Conservation (phyloP, 2,888 invertebrate genomes). For the Deroplatys truncata region DNA sequence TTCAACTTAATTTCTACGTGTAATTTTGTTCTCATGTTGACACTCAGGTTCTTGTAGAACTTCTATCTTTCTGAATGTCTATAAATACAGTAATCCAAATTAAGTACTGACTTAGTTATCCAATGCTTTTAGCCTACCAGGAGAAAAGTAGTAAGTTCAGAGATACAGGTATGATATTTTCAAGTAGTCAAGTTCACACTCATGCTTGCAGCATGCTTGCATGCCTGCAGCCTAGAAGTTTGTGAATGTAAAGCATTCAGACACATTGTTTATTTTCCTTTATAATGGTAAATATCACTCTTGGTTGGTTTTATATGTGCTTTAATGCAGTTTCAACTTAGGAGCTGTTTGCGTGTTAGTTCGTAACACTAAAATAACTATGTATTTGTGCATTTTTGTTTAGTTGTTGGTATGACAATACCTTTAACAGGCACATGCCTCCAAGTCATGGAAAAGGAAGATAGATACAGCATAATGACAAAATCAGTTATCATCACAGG, state of each 20-base stretch:
- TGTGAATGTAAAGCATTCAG: constrained; percentile 8
- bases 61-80: not conserved
- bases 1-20: not conserved
- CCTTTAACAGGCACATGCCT: not conserved
- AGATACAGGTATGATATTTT: constrained; percentile 45
- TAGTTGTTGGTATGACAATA: not conserved
- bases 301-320: not conserved
- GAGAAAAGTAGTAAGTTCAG: constrained; percentile 59
- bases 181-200: constrained; percentile 20
- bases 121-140: constrained; percentile 58
- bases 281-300: not conserved
- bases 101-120: constrained; percentile 30
- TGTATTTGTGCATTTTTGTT: not conserved
- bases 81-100: not conserved
- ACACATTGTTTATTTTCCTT: not conserved
- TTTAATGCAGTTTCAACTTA: not conserved
- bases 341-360: not conserved
- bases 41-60: not conserved
- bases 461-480: not conserved
- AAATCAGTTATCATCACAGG: not conserved
- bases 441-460: not conserved
- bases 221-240: constrained; percentile 23
- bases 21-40: not conserved
- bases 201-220: constrained; percentile 28
- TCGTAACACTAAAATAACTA: not conserved